Evolutionary conservation across 1,140 invertebrate genomes (phyloP), one percentile per base, ranked within the genome.

Genomic region (Callitettix versicolor): DNA sequence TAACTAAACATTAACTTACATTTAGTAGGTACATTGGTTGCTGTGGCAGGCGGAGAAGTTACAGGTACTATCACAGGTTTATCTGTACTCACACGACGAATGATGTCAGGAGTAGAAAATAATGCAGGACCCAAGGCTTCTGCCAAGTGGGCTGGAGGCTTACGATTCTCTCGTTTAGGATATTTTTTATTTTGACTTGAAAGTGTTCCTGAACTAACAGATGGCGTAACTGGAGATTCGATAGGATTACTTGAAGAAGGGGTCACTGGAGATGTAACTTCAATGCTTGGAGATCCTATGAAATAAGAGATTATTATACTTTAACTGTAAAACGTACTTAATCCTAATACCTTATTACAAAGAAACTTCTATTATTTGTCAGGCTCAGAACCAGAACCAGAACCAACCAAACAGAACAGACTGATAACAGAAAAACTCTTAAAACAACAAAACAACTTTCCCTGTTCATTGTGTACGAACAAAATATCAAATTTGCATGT

Each of bases 21-120:
- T 9, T 36, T 51, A 6, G 48, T 2, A 18, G n/a, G n/a, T 2
- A 21, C 42, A 17, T 7, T 20, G 30, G 67, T 22, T n/a, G 47
- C 1, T 43, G 47, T 62, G 26, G 59, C 15, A 5, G 62, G 55
- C 1, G 38, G 48, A 6, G 57, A 24, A 12, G 43, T 14, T 30
- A 55, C 24, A 34, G 42, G 11, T 14, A 53, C 46, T 62, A 64
- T 67, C 43, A 51, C 40, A 20, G 50, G 66, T 12, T 60, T 60
- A 9, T 60, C 59, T 2, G 52, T 53, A 50, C 69, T 67, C 5
- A 85, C 81, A 59, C 82, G 74, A 59, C 82, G 72, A 47, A 88
- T 85, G 55, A 86, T 84, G 72, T 87, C 85, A 7, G 85, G 85
- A 41, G 84, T 81, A 12, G 84, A 86, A 64, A 87, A 87, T 24